Evolutionary conservation across 1,140 invertebrate genomes (phyloP).

Genomic region (Trichonephila clavipes): DNA sequence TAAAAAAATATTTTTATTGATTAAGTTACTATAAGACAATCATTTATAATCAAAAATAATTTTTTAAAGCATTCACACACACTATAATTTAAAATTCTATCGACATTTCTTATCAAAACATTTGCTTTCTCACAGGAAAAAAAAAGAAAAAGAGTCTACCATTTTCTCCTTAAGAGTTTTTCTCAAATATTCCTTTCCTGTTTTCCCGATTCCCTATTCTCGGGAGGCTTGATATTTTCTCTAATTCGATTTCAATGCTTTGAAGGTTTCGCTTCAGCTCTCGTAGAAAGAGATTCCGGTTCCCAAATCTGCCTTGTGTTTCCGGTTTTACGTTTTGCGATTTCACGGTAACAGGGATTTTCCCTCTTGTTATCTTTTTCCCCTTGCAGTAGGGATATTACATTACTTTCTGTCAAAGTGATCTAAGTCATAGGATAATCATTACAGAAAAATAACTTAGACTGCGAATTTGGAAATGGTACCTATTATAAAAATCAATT

Average conservation of each 20-base stretch:
- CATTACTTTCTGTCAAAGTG: neutral
- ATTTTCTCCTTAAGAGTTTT: neutral
- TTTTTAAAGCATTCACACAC: too few relatives aligned
- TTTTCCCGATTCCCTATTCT: neutral
- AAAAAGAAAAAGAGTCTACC: neutral
- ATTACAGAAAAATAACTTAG: too few relatives aligned
- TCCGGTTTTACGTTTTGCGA: constrained; percentile 14
- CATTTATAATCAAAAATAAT: too few relatives aligned
- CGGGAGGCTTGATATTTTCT: neutral
- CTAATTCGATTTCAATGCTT: constrained; percentile 22
- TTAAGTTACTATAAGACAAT: too few relatives aligned
- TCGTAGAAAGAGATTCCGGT: neutral
- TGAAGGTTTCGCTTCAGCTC: neutral
- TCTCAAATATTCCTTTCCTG: neutral
- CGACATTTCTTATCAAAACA: neutral
- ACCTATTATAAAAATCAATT: too few relatives aligned
- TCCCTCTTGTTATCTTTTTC: neutral
- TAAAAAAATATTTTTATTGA: too few relatives aligned
- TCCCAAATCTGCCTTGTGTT: neutral
- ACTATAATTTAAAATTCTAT: neutral
- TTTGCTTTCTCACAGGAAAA: neutral
- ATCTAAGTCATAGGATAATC: neutral
- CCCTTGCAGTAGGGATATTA: neutral
- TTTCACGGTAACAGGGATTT: neutral
- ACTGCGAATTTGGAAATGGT: too few relatives aligned